Conservation (phyloP, 37 sponge, comb jelly and placozoan genomes). For the Aphrocallistes beatrix region DNA sequence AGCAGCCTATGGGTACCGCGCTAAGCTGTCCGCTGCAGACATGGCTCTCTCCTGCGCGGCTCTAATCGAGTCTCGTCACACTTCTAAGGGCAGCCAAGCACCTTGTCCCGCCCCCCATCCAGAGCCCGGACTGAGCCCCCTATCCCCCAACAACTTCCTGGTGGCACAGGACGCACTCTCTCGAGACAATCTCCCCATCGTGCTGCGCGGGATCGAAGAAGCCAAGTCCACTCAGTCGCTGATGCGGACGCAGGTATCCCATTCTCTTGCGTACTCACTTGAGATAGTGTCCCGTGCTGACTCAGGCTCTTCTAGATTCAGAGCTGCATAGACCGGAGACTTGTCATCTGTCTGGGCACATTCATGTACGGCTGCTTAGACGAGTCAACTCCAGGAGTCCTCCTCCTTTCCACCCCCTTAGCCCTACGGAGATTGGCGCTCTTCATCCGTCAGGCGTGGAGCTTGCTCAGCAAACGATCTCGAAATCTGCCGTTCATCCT, state of each 20-base stretch:
- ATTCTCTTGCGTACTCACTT: background rate
- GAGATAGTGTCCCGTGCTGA: background rate
- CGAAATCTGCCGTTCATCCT: background rate
- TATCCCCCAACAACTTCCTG: background rate
- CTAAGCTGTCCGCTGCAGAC: slow-evolving; percentile 41
- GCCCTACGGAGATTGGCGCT: background rate
- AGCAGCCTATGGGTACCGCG: slow-evolving; percentile 78
- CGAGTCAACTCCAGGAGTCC: background rate
- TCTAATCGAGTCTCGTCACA: background rate
- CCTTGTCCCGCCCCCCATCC: background rate
- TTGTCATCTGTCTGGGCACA: background rate
- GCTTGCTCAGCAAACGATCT: background rate
- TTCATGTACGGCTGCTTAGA: slow-evolving; percentile 5
- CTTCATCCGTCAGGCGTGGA: background rate
- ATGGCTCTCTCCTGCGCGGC: background rate
- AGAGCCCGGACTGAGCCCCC: background rate
- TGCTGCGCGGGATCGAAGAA: background rate
- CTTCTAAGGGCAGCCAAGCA: background rate
- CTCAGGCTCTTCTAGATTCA: background rate
- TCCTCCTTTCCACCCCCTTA: background rate
- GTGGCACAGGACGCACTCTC: background rate
- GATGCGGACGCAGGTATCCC: background rate
- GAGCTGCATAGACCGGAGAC: slow-evolving; percentile 10
- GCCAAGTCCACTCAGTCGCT: background rate
- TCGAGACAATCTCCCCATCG: background rate